phyloP scores from a whole-genome alignment of 2,113 vertebrate genomes.

The Spheniscus mendiculus region DNA sequence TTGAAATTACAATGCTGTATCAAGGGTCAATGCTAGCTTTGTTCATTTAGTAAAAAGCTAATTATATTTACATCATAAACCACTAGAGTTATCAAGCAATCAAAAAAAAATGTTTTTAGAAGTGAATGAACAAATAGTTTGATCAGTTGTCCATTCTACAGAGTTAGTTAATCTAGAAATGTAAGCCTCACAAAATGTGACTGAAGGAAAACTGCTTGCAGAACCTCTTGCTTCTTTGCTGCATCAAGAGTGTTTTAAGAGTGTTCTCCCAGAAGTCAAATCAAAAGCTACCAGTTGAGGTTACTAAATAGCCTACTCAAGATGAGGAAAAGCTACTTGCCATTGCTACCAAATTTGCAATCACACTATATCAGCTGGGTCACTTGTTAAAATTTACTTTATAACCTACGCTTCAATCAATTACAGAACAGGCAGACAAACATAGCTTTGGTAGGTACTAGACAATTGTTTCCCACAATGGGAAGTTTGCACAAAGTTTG shows the following conservation, averaged over 20 bases:
- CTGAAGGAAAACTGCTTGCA: background rate
- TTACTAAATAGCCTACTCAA: background rate
- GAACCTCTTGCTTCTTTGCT: background rate
- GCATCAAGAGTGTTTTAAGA: background rate
- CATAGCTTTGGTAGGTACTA: background rate
- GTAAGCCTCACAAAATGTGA: background rate
- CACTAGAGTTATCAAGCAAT: background rate
- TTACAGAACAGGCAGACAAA: background rate
- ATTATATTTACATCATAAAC: conserved; percentile 57
- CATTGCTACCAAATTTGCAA: background rate
- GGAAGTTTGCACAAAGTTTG: background rate
- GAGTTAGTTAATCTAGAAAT: background rate
- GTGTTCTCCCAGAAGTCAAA: background rate
- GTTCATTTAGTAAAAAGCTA: conserved; percentile 31
- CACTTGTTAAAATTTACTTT: background rate
- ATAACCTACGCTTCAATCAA: background rate
- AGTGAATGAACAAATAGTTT: background rate
- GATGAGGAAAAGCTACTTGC: background rate
- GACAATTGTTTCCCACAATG: background rate
- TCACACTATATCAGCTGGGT: background rate
- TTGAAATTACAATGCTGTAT: conserved; percentile 12
- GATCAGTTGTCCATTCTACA: background rate
- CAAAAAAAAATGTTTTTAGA: background rate
- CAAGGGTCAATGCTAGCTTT: conserved; percentile 35
- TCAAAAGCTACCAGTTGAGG: accelerated